Percentiles rank a stretch among this genome's conserved stretches.
Conservation (phyloP, 2,113 vertebrate genomes). For the Marmota monax region DNA sequence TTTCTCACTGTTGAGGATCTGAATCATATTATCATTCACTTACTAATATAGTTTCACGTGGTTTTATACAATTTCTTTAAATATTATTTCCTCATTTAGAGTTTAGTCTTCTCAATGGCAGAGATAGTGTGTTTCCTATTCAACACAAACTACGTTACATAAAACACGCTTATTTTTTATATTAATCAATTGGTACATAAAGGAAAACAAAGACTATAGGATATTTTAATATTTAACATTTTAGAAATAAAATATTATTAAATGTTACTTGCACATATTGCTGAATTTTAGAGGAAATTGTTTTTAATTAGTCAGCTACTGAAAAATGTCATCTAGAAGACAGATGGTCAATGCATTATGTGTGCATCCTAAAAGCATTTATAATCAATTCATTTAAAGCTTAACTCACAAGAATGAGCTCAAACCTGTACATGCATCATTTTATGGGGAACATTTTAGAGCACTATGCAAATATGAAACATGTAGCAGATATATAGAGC, state of each 20-base stretch:
- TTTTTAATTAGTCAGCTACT: slow-evolving; percentile 59
- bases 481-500: not conserved
- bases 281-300: slow-evolving; percentile 51
- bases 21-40: not conserved
- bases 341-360: slow-evolving; percentile 62
- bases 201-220: slow-evolving; percentile 35
- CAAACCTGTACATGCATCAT: not conserved
- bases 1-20: not conserved
- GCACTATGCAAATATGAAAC: not conserved
- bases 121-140: not conserved
- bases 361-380: slow-evolving; percentile 8
- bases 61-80: slow-evolving; percentile 35
- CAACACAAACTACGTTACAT: slow-evolving; percentile 9
- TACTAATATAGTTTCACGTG: not conserved
- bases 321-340: slow-evolving; percentile 42
- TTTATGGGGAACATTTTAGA: slow-evolving; percentile 29
- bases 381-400: slow-evolving; percentile 40
- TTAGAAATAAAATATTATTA: slow-evolving; percentile 64
- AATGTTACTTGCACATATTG: slow-evolving; percentile 60
- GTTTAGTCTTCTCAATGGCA: slow-evolving; percentile 19
- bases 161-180: slow-evolving; percentile 48
- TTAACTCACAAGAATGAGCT: not conserved
- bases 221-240: slow-evolving; percentile 44
- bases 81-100: slow-evolving; percentile 29
- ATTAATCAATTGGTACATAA: slow-evolving; percentile 8